These are phyloP conservation scores for Pseudolaguvia tuberculata DNA, from an alignment of 2,113 vertebrate species.

Conservation along the genomic window DNA sequence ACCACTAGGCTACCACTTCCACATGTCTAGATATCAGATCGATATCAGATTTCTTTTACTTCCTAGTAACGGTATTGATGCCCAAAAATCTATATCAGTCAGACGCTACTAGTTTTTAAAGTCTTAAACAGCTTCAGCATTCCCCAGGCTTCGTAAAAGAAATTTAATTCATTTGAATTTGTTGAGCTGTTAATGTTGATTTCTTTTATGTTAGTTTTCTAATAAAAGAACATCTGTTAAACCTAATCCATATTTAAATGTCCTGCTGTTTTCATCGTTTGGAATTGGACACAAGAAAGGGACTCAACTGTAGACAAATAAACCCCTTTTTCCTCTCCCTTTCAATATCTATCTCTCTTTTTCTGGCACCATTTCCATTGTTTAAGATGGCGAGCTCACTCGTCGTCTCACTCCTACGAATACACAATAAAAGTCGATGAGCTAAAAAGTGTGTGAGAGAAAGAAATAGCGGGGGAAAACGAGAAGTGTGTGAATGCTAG, in stretches of 20 bases:
- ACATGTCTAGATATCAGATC: too few relatives aligned
- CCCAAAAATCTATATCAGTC: too few relatives aligned
- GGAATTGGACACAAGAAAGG: background rate
- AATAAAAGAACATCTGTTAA: constrained; percentile 23
- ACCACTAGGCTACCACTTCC: too few relatives aligned
- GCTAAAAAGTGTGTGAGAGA: background rate
- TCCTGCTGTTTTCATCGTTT: constrained; percentile 13
- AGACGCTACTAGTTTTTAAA: too few relatives aligned
- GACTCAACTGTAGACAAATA: constrained; percentile 14
- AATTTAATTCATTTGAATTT: background rate
- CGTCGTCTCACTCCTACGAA: background rate
- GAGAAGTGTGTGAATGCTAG: constrained; percentile 15
- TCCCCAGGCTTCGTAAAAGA: background rate
- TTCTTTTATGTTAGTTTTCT: background rate
- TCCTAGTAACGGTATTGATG: too few relatives aligned
- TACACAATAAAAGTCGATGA: constrained; percentile 21
- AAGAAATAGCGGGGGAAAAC: background rate
- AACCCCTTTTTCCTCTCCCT: background rate
- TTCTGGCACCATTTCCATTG: constrained; percentile 8
- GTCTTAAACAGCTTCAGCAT: too few relatives aligned
- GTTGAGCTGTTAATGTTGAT: background rate
- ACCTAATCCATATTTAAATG: constrained; percentile 4
- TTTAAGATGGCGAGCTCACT: constrained; percentile 1
- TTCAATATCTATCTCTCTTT: background rate
- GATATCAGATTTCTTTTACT: too few relatives aligned